Conservation (phyloP, 2,113 vertebrate genomes). For the Bungarus multicinctus region DNA sequence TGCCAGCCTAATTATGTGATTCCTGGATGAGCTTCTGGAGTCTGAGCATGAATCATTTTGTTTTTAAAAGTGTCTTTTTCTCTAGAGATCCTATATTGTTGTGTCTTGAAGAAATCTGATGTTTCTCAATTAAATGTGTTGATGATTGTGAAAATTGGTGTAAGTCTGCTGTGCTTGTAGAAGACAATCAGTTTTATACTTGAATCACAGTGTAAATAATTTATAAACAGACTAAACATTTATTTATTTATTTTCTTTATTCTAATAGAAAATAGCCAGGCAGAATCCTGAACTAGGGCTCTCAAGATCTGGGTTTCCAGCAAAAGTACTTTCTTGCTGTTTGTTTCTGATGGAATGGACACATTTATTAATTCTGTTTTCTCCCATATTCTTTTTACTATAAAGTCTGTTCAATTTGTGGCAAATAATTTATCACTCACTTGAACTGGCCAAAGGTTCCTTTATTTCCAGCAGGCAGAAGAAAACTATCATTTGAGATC, state of each 20-base stretch:
- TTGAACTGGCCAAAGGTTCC: background rate
- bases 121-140: background rate
- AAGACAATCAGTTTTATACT: background rate
- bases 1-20: background rate
- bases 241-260: background rate
- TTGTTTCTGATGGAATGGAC: background rate
- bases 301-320: background rate
- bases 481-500: background rate
- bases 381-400: background rate
- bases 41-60: background rate
- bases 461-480: background rate
- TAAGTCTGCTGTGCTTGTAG: background rate
- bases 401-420: background rate
- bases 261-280: background rate
- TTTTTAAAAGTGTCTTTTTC: constrained; percentile 12
- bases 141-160: background rate
- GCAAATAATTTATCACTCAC: background rate
- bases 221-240: background rate
- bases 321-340: background rate
- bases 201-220: constrained; percentile 13
- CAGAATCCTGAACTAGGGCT: background rate
- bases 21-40: background rate
- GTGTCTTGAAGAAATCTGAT: background rate
- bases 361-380: background rate
- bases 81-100: background rate